Evolutionary conservation across 2,888 invertebrate genomes (phyloP), one percentile per base, ranked within the genome.

Genomic region (Bombyx huttoni): DNA sequence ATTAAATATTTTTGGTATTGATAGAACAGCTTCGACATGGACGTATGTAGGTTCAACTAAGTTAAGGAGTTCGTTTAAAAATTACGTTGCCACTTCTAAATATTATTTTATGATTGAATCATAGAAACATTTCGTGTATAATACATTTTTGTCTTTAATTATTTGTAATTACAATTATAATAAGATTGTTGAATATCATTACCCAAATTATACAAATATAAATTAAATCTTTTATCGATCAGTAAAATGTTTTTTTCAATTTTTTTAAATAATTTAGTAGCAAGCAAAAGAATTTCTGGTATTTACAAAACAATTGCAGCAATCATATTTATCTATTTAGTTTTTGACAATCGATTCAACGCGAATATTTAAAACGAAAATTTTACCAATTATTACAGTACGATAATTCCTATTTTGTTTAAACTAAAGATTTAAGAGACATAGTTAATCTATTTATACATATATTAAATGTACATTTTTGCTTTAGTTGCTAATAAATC

Each of bases 401-500:
- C 46, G 34, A 46, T 14, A 46, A 47, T 50, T 34, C 33, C 1
- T 13, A 35, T 14, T 13, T 45, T 45, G 14, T 46, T 46, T 8
- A 50, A 45, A 49, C 35, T 35, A 45, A 49, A 49, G 1, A 40
- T 40, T 40, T 40, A 40, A 40, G 40, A 40, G 12, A 7, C 3
- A 40, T 40, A 40, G 40, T 40, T 10, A 8, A 40, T 64, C 64
- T 65, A 68, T 58, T 65, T 76, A 70, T 68, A 72, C 74, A 78
- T 63, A 63, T 60, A 67, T 62, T 70, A 73, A 78, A 79, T 78
- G 64, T 80, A 80, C 77, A 79, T 40, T 40, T 40, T 12, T 40
- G 40, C 12, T 50, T 8, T 33, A 51, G 34, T 46, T 48, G 14
- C 50, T 51, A 49, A 33, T 12, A 40, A 12, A 53, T 49, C 50